Conservation (phyloP, 2,888 invertebrate species). For the Brachynemurus nebulosus region DNA sequence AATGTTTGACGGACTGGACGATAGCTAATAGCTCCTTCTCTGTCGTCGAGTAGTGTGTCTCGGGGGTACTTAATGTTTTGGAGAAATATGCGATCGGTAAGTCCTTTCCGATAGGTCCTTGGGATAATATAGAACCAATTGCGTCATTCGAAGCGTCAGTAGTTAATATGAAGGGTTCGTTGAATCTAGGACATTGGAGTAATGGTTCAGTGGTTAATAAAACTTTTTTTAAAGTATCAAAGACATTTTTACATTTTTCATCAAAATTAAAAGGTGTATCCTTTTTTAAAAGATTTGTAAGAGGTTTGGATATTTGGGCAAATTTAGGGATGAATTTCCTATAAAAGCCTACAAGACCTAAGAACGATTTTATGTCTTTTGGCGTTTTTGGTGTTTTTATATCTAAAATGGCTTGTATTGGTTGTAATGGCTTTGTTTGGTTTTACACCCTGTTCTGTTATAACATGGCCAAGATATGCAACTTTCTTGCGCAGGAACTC, state of each 20-base stretch:
- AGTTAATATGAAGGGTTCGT: too few relatives aligned
- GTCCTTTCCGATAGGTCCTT: constrained; percentile 14
- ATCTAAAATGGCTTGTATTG: too few relatives aligned
- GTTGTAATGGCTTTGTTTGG: too few relatives aligned
- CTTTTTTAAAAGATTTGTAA: too few relatives aligned
- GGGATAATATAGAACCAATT: constrained; percentile 16
- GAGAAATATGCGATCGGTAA: constrained; percentile 20
- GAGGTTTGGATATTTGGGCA: too few relatives aligned
- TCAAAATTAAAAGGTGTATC: constrained; percentile 1
- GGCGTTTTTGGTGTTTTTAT: constrained; percentile 16
- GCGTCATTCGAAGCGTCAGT: too few relatives aligned
- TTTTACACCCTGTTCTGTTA: too few relatives aligned
- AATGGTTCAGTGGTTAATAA: constrained; percentile 6
- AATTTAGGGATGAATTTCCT: too few relatives aligned
- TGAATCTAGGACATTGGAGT: constrained; percentile 13
- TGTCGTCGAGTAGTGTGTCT: constrained; percentile 20
- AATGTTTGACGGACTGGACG: constrained; percentile 19
- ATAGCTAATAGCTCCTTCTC: constrained; percentile 22
- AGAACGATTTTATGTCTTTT: constrained; percentile 15
- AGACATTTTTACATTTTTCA: constrained; percentile 25
- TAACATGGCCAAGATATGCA: constrained; percentile 14
- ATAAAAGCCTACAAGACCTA: constrained; percentile 20
- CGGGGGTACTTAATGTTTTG: constrained; percentile 17
- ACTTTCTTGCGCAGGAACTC: constrained; percentile 13
- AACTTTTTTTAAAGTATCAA: constrained; percentile 26